Evolutionary conservation across 2,888 invertebrate species (phyloP).

Genomic region (Platynereis dumerilii): DNA sequence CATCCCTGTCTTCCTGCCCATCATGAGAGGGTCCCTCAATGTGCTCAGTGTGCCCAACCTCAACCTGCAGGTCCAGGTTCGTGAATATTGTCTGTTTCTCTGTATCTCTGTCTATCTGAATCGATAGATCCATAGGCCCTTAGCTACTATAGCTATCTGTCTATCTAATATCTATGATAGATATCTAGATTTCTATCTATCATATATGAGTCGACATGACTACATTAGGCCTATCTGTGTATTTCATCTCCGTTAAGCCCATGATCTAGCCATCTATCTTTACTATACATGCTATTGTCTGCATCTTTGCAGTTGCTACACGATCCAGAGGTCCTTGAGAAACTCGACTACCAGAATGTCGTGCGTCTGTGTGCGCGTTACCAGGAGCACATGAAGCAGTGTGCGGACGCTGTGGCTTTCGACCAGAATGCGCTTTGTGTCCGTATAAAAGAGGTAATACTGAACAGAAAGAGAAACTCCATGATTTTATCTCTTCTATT

Average conservation of each 20-base stretch:
- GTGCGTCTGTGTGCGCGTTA: conserved; percentile 78
- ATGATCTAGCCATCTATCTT: no score
- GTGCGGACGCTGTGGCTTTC: conserved; percentile 80
- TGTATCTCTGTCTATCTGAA: no score
- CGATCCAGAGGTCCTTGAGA: conserved; percentile 22
- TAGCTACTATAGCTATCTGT: no score
- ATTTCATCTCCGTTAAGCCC: no score
- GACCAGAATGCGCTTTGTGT: conserved; percentile 79
- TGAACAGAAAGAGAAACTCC: not conserved
- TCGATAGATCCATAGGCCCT: no score
- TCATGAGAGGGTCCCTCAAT: conserved; percentile 87
- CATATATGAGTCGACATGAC: no score
- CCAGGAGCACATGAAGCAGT: conserved; percentile 83
- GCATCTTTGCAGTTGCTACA: not conserved
- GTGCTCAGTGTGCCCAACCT: conserved; percentile 68
- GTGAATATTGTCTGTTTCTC: no score
- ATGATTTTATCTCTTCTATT: not conserved
- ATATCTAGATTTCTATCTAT: no score
- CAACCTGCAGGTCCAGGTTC: not conserved
- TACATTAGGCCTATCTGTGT: no score
- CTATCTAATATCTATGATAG: no score
- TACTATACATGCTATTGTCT: no score
- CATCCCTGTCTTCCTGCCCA: conserved; percentile 91
- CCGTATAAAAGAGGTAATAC: conserved; percentile 77
- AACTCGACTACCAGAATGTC: conserved; percentile 79